Base-by-base conservation (phyloP, 64 coral and sea anemone genomes). In the Platygyra sinensis region DNA sequence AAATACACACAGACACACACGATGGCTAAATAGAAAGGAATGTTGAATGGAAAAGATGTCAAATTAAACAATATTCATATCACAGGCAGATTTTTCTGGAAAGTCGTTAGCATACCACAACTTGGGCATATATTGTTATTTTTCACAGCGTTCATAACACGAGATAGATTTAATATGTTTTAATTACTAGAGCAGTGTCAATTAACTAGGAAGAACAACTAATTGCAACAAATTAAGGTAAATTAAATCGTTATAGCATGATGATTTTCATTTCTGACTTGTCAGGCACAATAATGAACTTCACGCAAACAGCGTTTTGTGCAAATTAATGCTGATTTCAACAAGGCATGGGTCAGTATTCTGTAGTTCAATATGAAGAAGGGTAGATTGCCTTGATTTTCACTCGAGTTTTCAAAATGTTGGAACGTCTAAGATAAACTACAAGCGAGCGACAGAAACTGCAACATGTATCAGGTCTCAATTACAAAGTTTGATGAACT, bases 91-190 rank as follows among this genome's bases (percentile, higher is more conserved):
- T 19, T 39, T 32, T 83, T 83, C 60, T 83, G 22, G 80, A 83
- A 65, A 16, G 20, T 83, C 31, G 65, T 67, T 83, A 65, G 60
- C 80, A 67, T 83, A 83, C 42, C 27, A 67, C 30, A 83, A 83
- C 79, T 22, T 19, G 5, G 30, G 25, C 9, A 83, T 38, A 83
- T 83, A 64, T 83, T 39, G 80, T 1, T 2, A 25, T 79, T 79
- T 79, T 19, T 11, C 29, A n/a, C 13, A 79, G 25, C 25, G 50
- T 79, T 79, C 60, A 38, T 16, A 42, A 67, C 59, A 65, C 18
- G 25, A 83, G 61, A 42, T 20, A 54, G 76, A 11, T 79, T 83
- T 83, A 83, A 83, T 83, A 62, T 59, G 32, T 65, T 19, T 64
- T 52, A 69, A 72, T 85, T 46, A 39, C 81, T 36, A 0, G 19